Evolutionary conservation across 2,113 vertebrate species (phyloP), one percentile per base, ranked within the genome.

Genomic region (Globicephala melas): DNA sequence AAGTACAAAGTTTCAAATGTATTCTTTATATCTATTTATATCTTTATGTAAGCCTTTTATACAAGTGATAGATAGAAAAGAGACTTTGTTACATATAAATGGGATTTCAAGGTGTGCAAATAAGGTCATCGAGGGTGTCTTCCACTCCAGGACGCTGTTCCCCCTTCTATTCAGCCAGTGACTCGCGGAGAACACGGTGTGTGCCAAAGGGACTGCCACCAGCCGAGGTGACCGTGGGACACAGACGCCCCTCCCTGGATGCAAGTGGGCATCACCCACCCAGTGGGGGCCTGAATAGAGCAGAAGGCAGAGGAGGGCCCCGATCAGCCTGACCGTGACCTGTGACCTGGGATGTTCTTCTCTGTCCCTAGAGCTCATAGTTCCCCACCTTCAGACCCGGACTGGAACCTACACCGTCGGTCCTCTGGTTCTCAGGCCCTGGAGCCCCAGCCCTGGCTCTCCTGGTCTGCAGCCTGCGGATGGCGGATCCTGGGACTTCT

Each of bases 401-500:
- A 21, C 9, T 36, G 18, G n/a, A 70, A 70, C 8, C 8, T 9
- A 10, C 8, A 10, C n/a, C 4, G 3, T 15, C 9, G 10, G 18
- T 36, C n/a, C 67, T 70, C 67, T n/a, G 8, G n/a, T 36, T 21
- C n/a, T 70, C 67, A 36, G 18, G 67, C 67, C 18, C 20, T 21
- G 8, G 8, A 36, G 2, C 67, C 8, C 3, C n/a, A 21, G n/a
- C 67, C 18, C 67, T n/a, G 4, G 67, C 67, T 36, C 13, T 70
- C n/a, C 33, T n/a, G 17, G 17, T 36, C 8, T 21, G 7, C 18
- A 36, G 33, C 67, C 13, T 36, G 67, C 3, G 0, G 33, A 68
- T 4, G 33, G 67, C 6, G 1, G 33, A 36, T 36, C 1, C 17
- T 21, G 18, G n/a, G 4, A 21, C 9, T 4, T 11, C n/a, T 70